Evolutionary conservation across 2,888 invertebrate genomes (phyloP).

Genomic region (Notodonta dromedarius): DNA sequence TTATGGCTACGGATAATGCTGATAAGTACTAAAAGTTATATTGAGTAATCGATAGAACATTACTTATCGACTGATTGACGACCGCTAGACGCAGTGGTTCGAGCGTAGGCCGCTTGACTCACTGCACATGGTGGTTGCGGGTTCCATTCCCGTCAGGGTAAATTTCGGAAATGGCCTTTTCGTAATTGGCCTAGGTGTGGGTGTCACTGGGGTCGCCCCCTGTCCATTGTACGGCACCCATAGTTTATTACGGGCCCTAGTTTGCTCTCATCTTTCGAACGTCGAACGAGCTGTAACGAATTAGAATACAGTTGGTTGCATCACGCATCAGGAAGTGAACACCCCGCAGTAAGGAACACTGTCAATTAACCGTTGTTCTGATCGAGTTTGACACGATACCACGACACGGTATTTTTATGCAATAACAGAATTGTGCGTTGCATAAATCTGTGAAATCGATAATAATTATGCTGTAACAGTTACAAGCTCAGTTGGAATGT

Average conservation of each 20-base stretch:
- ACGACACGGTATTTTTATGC: constrained; percentile 60
- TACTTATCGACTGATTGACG: no score
- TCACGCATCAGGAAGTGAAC: constrained; percentile 49
- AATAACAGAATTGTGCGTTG: constrained; percentile 42
- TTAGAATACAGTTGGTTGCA: constrained; percentile 39
- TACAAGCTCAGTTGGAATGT: constrained; percentile 18
- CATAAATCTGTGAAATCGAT: constrained; percentile 42
- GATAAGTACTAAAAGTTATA: no score
- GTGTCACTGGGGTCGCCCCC: no score
- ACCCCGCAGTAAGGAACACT: constrained; percentile 31
- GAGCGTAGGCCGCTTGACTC: no score
- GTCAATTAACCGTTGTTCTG: constrained; percentile 35
- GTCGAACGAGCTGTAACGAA: constrained; percentile 26
- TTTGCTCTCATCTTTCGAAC: constrained; percentile 14
- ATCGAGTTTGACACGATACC: constrained; percentile 53
- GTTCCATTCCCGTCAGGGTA: no score
- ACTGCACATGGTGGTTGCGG: no score
- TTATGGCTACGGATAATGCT: neutral
- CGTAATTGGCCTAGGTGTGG: no score
- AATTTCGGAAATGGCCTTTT: no score
- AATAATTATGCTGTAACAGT: constrained; percentile 35
- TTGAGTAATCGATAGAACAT: no score
- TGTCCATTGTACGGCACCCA: no score
- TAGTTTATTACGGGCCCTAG: no score
- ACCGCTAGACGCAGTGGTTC: no score